A percentile compares a stretch with the other conserved stretches of the same genome.
Evolutionary conservation across 2,797 vertebrate species (phyloP).

Genomic region (Urophycis tenuis): DNA sequence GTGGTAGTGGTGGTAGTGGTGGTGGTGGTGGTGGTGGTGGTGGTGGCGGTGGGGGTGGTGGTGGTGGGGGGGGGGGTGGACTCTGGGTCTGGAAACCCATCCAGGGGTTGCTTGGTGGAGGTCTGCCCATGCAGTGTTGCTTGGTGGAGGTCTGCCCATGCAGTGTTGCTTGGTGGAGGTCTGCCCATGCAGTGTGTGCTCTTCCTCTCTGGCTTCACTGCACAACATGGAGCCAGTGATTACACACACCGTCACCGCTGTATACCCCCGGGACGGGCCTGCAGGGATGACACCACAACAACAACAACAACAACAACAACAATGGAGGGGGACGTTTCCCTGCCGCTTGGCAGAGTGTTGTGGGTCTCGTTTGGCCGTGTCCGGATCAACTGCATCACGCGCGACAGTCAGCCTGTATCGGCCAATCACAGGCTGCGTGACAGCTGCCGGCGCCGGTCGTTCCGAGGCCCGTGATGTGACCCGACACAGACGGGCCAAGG

Average conservation of each 20-base stretch:
- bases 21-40: too few species aligned
- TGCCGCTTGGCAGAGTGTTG: neutral
- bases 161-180: neutral
- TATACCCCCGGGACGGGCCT: neutral
- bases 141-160: neutral
- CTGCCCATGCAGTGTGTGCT: neutral
- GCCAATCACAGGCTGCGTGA: neutral
- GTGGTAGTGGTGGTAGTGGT: too few species aligned
- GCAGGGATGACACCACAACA: neutral
- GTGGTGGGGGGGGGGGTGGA: too few species aligned
- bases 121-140: too few species aligned
- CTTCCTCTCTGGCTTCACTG: neutral
- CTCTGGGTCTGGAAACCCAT: too few species aligned
- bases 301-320: too few species aligned
- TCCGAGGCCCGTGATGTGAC: neutral
- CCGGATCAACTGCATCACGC: neutral
- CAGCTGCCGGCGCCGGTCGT: neutral
- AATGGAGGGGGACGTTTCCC: neutral
- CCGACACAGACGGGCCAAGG: neutral
- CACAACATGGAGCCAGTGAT: neutral
- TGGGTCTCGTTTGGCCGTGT: neutral
- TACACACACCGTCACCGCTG: neutral
- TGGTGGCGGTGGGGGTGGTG: too few species aligned
- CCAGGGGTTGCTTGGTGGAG: too few species aligned
- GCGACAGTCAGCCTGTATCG: neutral